Evolutionary conservation across 2,888 invertebrate species (phyloP).

Genomic region (Hydrotaea cyrtoneurina): DNA sequence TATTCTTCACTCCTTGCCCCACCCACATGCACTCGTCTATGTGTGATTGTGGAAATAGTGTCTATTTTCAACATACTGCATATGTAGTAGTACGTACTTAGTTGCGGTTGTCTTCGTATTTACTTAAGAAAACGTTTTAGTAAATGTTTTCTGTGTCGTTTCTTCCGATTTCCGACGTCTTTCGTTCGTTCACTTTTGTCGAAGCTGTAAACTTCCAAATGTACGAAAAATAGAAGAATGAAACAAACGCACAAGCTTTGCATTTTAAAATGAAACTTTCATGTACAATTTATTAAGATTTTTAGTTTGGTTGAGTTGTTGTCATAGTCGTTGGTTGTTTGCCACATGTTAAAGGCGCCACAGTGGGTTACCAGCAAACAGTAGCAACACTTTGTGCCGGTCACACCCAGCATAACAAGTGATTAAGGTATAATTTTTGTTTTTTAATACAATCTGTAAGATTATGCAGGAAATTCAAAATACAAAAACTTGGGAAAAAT

Average conservation of each 20-base stretch:
- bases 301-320: neutral
- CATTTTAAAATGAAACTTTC: conserved; percentile 52
- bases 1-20: neutral
- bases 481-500: too few relatives aligned
- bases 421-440: too few relatives aligned
- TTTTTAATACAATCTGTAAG: too few relatives aligned
- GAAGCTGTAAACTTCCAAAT: conserved; percentile 2
- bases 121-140: conserved; percentile 62
- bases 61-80: conserved; percentile 8
- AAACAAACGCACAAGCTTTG: conserved; percentile 30
- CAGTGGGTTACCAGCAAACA: neutral
- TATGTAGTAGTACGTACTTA: conserved; percentile 32
- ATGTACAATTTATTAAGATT: conserved; percentile 42
- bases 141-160: conserved; percentile 43
- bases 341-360: conserved; percentile 9
- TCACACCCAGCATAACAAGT: neutral
- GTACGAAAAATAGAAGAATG: conserved; percentile 21
- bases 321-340: conserved; percentile 15
- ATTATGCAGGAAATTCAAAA: too few relatives aligned
- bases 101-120: conserved; percentile 60
- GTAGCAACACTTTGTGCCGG: neutral
- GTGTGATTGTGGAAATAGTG: conserved; percentile 17
- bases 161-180: conserved; percentile 5
- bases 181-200: neutral
- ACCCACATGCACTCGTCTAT: neutral